These are phyloP conservation scores for Vollenhovia emeryi DNA, from an alignment of 1,140 invertebrate species.

Conservation along the genomic window DNA sequence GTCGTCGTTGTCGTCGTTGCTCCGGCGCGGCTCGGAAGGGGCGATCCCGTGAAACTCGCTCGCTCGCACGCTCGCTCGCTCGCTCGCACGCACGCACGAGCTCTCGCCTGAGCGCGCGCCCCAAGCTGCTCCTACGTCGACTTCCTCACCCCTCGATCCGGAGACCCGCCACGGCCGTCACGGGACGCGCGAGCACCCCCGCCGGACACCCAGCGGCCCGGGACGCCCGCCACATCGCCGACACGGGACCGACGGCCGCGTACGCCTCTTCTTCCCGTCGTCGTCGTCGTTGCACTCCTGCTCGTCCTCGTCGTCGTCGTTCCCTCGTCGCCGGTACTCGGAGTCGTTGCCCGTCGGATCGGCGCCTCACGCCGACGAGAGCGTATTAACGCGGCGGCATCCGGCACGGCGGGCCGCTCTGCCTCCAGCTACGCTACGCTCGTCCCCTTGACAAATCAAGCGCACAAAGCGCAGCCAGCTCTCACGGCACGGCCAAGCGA, in stretches of 20 bases:
- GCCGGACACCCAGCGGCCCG: constrained; percentile 23
- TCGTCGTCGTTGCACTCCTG: not conserved
- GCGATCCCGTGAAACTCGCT: not conserved
- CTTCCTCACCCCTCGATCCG: constrained; percentile 36
- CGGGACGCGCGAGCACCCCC: constrained; percentile 28
- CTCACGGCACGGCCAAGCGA: not conserved
- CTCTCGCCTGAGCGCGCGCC: not conserved
- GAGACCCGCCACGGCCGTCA: constrained; percentile 1
- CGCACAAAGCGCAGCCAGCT: constrained; percentile 48
- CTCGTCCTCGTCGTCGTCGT: constrained; percentile 9
- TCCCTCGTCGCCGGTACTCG: not conserved
- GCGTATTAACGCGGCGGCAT: constrained; percentile 35
- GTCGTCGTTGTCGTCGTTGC: not conserved
- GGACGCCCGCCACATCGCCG: constrained; percentile 45
- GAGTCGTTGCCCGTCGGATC: constrained; percentile 4
- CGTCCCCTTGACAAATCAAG: constrained; percentile 52
- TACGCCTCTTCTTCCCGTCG: not conserved
- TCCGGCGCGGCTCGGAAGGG: not conserved
- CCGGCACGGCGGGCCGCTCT: constrained; percentile 3
- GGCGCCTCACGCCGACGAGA: constrained; percentile 23
- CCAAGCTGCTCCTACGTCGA: constrained; percentile 15
- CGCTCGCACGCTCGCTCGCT: not conserved
- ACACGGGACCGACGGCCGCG: constrained; percentile 1
- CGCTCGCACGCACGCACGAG: not conserved
- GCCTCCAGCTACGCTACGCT: constrained; percentile 11